Evolutionary conservation across 2,113 vertebrate species (phyloP), one percentile per base, ranked within the genome.

Genomic region (Paradoxurus hermaphroditus): DNA sequence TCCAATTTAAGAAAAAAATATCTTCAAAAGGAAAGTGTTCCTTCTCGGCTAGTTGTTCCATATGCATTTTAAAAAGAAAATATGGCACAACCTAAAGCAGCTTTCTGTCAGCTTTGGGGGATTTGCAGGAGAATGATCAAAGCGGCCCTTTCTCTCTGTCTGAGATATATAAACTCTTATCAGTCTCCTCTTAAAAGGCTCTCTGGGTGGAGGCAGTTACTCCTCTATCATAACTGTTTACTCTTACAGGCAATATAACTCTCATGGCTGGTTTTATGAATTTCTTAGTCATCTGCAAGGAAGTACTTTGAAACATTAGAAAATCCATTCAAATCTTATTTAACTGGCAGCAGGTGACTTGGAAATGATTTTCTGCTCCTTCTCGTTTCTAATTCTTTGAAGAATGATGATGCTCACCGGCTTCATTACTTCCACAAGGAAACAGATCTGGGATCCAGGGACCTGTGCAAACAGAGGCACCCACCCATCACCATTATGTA

Each of bases 111-210:
- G 65, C 84, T 49, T 25, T 3, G 31, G 65, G 63, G 88, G 67
- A 94, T 97, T 97, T 97, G 93, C 92, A 88, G 85, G 41, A 72
- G 31, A 91, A 95, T 77, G 79, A 97, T 95, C 90, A 95, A 95
- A 85, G 90, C 44, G 79, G 27, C 53, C 67, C 34, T 67, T 86
- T 90, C 62, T 53, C n/a, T 19, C 75, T 68, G 75, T 63, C 62
- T n/a, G 78, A 73, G 85, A 56, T 36, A 4, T 2, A 51, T 12
- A 82, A 83, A 75, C 82, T 77, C 78, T 84, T 77, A 84, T 53
- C 90, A 4, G 65, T 18, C 67, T 86, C 53, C 90, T 92, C 59
- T 51, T 29, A 65, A 88, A 84, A 89, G 83, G 49, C 72, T 82
- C n/a, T 87, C 63, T 87, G 81, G 73, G 84, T 39, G 59, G 11